Base-by-base conservation (phyloP, 2,888 invertebrate species). In the Autographa gamma region DNA sequence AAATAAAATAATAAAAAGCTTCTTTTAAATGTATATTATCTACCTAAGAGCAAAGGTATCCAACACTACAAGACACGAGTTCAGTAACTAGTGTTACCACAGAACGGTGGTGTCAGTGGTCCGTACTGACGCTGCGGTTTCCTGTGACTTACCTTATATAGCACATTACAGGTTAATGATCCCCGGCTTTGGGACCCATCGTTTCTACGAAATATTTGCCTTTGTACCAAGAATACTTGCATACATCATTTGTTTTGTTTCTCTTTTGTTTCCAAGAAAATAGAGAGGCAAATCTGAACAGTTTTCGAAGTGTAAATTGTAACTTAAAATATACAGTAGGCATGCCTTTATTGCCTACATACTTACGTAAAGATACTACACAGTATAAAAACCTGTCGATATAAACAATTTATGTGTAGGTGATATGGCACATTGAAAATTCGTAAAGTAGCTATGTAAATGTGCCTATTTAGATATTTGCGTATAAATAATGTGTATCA, bases 131-230 rank as follows among this genome's bases (percentile, higher is more conserved):
- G 32, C 32, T 61, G 75, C 59, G 66, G 72, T 60, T 16, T 60
- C 38, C 60, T 68, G 63, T 63, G 61, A 65, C 48, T 38, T 19
- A 56, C 54, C 38, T 70, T 61, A 32, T 69, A 63, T 54, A 54
- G 54, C 41, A 38, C 56, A n/a, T 65, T 69, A 32, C 56, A 63
- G 72, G 67, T 72, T 69, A 78, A 70, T 72, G 63, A 75, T 60
- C 65, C 65, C 32, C 31, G 43, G 60, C 61, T 52, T 60, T 60
- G 43, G 56, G 63, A 32, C 73, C 38, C 77, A 56, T 25, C 18
- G 54, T 13, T 19, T 56, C 19, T 25, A 56, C 48, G n/a, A 48
- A n/a, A 48, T n/a, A 48, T 48, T 48, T n/a, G n/a, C 48, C 48
- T 48, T n/a, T n/a, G 7, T 48, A n/a, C 48, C 7, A n/a, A 43